Evolutionary conservation across 2,113 vertebrate genomes (phyloP).

Genomic region (Lipophrys pholis): DNA sequence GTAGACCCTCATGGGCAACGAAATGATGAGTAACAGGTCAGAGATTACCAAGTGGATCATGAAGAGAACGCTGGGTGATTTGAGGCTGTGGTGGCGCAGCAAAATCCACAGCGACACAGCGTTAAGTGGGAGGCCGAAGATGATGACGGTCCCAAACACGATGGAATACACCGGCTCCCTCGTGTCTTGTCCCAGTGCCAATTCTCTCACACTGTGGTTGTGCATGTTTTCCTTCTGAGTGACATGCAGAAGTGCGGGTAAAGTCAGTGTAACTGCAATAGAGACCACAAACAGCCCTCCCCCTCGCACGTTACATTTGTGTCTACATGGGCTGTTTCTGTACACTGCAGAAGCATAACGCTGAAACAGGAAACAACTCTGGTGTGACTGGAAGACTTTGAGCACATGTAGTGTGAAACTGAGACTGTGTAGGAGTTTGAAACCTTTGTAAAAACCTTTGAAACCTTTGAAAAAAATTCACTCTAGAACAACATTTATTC

Average conservation of each 20-base stretch:
- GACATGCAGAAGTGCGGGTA: not conserved
- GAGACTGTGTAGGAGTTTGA: not conserved
- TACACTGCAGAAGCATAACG: not conserved
- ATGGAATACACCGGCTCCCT: constrained; percentile 2
- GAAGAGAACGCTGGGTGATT: constrained; percentile 52
- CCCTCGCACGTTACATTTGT: not conserved
- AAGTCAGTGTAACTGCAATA: not conserved
- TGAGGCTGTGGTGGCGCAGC: constrained; percentile 46
- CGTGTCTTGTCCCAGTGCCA: not conserved
- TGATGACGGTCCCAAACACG: constrained; percentile 58
- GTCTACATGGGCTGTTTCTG: not conserved
- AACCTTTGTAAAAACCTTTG: not conserved
- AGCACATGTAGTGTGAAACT: not conserved
- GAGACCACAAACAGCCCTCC: constrained; percentile 2
- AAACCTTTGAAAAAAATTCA: not conserved
- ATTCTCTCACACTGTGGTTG: not conserved
- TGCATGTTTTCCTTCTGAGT: constrained; percentile 12
- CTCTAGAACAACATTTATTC: too few relatives aligned
- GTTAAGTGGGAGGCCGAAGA: constrained; percentile 73
- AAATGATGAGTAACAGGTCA: constrained; percentile 71
- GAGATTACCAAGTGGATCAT: constrained; percentile 75
- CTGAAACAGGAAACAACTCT: constrained; percentile 56
- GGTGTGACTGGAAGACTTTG: not conserved
- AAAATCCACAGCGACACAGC: constrained; percentile 68
- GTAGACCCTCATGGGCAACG: constrained; percentile 67